Evolutionary conservation across 2,888 invertebrate genomes (phyloP).

Genomic region (Dryomyza anilis): DNA sequence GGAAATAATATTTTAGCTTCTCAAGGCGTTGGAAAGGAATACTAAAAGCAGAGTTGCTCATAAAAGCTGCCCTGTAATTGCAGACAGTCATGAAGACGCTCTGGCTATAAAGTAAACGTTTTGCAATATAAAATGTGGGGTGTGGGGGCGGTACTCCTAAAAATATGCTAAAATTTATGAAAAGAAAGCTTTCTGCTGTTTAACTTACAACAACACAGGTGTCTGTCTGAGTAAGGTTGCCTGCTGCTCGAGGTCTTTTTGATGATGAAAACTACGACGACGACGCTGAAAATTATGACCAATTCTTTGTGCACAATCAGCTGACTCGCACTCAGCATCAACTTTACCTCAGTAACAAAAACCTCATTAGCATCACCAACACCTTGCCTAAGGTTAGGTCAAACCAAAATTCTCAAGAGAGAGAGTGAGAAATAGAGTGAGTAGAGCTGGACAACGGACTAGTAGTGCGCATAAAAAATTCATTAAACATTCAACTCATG

Average conservation of each 20-base stretch:
- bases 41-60: not conserved
- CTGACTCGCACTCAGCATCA: not conserved
- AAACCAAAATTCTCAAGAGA: too few species aligned
- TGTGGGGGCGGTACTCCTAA: constrained; percentile 11
- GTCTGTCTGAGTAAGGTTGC: not conserved
- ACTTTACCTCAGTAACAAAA: not conserved
- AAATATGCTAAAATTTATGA: constrained; percentile 38
- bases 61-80: too few species aligned
- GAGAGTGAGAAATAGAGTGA: too few species aligned
- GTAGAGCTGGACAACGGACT: too few species aligned
- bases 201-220: not conserved
- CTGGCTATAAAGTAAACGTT: too few species aligned
- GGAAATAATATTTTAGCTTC: too few species aligned
- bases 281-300: not conserved
- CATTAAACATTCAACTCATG: constrained; percentile 58
- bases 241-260: not conserved
- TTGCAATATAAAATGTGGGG: too few species aligned
- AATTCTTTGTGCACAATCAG: not conserved
- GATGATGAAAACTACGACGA: too few species aligned
- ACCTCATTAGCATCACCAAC: not conserved
- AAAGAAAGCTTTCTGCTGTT: constrained; percentile 4
- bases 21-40: not conserved
- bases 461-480: constrained; percentile 35
- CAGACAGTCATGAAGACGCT: too few species aligned
- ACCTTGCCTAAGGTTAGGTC: not conserved